phyloP scores from a whole-genome alignment of 1,140 invertebrate genomes.

The Calliphora vicina region DNA sequence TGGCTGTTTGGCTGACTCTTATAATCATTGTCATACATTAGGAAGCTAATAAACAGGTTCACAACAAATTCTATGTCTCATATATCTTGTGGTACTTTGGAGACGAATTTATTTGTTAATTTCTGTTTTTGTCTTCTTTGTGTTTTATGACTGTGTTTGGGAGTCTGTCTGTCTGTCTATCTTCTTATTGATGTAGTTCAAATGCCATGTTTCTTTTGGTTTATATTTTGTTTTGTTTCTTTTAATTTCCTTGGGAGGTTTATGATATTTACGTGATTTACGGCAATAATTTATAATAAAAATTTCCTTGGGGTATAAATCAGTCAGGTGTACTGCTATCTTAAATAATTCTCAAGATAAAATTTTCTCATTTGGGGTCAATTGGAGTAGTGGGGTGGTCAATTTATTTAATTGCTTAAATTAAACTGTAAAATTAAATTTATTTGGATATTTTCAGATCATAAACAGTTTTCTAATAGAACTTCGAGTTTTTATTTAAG shows the following conservation, averaged over 20 bases:
- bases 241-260: conserved; percentile 25
- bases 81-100: conserved; percentile 23
- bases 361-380: no score
- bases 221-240: neutral
- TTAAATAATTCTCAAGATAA: no score
- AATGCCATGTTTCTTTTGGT: conserved; percentile 4
- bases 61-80: conserved; percentile 35
- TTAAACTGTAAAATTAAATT: no score
- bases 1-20: neutral
- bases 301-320: conserved; percentile 6
- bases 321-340: conserved; percentile 5
- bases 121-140: neutral
- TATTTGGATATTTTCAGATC: no score
- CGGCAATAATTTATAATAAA: conserved; percentile 39
- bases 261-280: conserved; percentile 44
- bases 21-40: conserved; percentile 40
- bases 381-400: no score
- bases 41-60: conserved; percentile 43
- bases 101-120: conserved; percentile 25
- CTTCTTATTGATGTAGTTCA: conserved; percentile 24
- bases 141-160: neutral
- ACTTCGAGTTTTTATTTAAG: no score
- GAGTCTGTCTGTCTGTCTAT: no score
- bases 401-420: no score
- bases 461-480: no score